phyloP scores from a whole-genome alignment of 1,140 invertebrate genomes.

The Cydia strobilella region DNA sequence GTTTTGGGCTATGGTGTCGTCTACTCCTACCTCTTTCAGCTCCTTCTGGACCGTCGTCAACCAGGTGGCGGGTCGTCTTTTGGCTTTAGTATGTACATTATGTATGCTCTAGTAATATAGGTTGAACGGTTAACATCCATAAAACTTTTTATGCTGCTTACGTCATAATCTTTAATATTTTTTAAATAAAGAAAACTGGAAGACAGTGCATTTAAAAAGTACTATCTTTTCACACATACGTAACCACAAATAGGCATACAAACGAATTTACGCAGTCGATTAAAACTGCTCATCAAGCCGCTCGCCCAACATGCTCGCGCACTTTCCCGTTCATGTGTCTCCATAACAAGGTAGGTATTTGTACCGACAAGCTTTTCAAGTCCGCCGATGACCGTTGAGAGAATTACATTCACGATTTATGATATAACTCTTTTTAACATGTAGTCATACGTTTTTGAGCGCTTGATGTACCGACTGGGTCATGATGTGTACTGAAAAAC shows the following conservation, averaged over 20 bases:
- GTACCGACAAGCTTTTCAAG: slow-evolving; percentile 34
- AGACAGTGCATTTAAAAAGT: no score
- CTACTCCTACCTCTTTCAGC: no score
- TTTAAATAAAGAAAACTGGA: no score
- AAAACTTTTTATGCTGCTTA: no score
- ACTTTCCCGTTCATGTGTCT: slow-evolving; percentile 13
- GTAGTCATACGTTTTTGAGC: neutral
- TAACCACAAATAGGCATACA: neutral
- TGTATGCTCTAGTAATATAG: no score
- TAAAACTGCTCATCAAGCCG: slow-evolving; percentile 1
- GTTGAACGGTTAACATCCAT: no score
- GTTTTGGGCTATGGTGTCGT: no score
- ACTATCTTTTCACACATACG: neutral
- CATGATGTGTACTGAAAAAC: neutral
- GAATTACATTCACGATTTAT: slow-evolving; percentile 20
- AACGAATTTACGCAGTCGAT: neutral
- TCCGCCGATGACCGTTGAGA: slow-evolving; percentile 32
- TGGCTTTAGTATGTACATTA: no score
- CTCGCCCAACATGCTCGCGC: slow-evolving; percentile 5
- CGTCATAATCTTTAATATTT: no score
- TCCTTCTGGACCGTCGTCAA: no score
- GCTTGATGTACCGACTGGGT: neutral
- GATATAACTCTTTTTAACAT: slow-evolving; percentile 22
- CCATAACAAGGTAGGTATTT: slow-evolving; percentile 7
- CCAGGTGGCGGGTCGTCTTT: no score